phyloP scores from a whole-genome alignment of 1,140 invertebrate species.

The Cataglyphis hispanica region DNA sequence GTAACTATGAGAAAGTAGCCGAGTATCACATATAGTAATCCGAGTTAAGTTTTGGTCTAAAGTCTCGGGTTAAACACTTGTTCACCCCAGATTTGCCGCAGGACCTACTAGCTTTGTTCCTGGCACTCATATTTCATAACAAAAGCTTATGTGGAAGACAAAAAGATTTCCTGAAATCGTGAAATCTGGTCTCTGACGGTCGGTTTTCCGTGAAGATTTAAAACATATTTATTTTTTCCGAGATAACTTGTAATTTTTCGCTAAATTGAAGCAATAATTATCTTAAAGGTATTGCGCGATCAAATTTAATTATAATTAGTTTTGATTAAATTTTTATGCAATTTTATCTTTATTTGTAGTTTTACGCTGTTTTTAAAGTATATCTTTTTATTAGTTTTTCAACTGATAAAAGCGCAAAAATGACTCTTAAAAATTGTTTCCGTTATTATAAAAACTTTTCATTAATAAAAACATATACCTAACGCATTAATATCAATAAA shows the following conservation, averaged over 20 bases:
- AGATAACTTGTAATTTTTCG: not conserved
- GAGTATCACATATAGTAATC: conserved; percentile 48
- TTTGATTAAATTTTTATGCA: not conserved
- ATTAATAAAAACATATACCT: not conserved
- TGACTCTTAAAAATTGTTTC: not conserved
- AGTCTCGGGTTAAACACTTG: conserved; percentile 50
- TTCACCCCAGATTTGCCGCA: conserved; percentile 48
- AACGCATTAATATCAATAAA: conserved; percentile 33
- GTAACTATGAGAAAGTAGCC: conserved; percentile 1
- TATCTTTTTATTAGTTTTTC: not conserved
- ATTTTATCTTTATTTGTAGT: not conserved
- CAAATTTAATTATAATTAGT: not conserved
- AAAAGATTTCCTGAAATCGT: conserved; percentile 25
- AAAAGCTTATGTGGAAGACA: not conserved
- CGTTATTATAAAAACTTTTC: not conserved
- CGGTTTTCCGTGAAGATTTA: not conserved
- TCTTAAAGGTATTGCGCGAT: not conserved
- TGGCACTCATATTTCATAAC: conserved; percentile 41
- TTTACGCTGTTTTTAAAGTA: not conserved
- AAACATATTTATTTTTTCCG: not conserved
- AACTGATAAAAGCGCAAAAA: not conserved
- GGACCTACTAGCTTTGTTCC: conserved; percentile 45
- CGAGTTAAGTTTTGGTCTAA: conserved; percentile 45
- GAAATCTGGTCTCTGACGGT: conserved; percentile 2
- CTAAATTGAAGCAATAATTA: not conserved